Base-by-base conservation (phyloP, 1,140 invertebrate genomes). In the Atta texana region DNA sequence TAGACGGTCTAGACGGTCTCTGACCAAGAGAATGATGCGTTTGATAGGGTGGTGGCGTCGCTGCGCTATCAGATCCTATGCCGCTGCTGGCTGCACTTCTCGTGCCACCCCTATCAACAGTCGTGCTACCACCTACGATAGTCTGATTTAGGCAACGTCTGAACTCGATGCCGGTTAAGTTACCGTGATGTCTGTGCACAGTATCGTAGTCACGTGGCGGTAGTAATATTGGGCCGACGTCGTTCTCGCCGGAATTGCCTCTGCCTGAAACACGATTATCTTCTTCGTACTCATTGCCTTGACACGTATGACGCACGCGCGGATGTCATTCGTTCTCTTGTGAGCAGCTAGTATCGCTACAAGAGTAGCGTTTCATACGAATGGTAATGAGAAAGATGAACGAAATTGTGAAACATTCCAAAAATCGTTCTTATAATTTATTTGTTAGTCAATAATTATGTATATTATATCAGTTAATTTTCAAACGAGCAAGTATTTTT, bases 141-240 rank as follows among this genome's bases (percentile, higher is more conserved):
- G 96, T 97, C 85, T 96, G 94, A 91, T 97, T 97, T 34, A 97
- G 94, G 87, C 97, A 98, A 69, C 97, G 95, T 18, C 98, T 93
- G 21, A 97, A 95, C 92, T 98, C 98, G 74, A 98, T 98, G 55
- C 97, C 97, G 44, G 96, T 96, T n/a, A 98, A 94, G 92, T 98
- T 98, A 0, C 98, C 98, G 81, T 98, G 97, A 84, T 97, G 97
- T 77, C 98, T 95, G 91, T 98, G 97, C 8, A 98, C 97, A 1
- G 97, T 98, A 93, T 99, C 98, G 94, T 99, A 99, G 94, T 99
- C 99, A 61, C 98, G 96, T 0, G 98, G 98, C 1, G 99, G 98
- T 72, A 98, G 93, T 49, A 99, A 95, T 59, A 99, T 96, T 1
- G 98, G 98, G 0, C 97, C 97, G 31, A 97, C 97, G 85, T 96